Conservation (phyloP, 1,140 invertebrate species). For the Trissolcus basalis region DNA sequence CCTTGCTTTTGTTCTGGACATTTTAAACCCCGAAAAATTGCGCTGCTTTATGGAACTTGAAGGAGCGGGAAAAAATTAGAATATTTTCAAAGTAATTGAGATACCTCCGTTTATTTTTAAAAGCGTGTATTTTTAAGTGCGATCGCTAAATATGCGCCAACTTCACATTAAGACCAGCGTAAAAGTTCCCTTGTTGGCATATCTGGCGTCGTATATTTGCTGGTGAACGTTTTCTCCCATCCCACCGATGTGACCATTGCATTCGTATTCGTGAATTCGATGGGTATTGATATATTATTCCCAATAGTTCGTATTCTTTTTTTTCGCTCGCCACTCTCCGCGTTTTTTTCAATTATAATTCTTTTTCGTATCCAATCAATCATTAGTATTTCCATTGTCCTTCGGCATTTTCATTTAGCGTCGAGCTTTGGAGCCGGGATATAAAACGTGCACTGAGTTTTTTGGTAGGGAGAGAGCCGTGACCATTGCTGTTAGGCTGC, state of each 20-base stretch:
- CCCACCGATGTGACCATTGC: constrained; percentile 62
- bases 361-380: constrained; percentile 78
- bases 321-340: constrained; percentile 62
- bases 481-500: constrained; percentile 52
- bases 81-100: too few relatives aligned
- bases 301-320: constrained; percentile 74
- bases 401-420: constrained; percentile 77
- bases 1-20: too few relatives aligned
- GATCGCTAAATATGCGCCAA: constrained; percentile 56
- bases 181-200: constrained; percentile 58
- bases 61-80: constrained; percentile 64
- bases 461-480: constrained; percentile 54
- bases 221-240: constrained; percentile 48
- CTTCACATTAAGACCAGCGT: constrained; percentile 45
- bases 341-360: constrained; percentile 78
- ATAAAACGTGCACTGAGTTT: constrained; percentile 60
- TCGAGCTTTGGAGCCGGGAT: constrained; percentile 65
- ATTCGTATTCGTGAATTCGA: constrained; percentile 77
- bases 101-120: too few relatives aligned
- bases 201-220: constrained; percentile 58
- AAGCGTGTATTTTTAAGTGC: too few relatives aligned
- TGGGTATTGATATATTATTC: constrained; percentile 78
- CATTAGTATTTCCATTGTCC: constrained; percentile 78
- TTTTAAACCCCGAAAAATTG: too few relatives aligned
- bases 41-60: too few relatives aligned